Base-by-base conservation (phyloP, 2,113 vertebrate species). In the Cyprinodon brontotheroides region DNA sequence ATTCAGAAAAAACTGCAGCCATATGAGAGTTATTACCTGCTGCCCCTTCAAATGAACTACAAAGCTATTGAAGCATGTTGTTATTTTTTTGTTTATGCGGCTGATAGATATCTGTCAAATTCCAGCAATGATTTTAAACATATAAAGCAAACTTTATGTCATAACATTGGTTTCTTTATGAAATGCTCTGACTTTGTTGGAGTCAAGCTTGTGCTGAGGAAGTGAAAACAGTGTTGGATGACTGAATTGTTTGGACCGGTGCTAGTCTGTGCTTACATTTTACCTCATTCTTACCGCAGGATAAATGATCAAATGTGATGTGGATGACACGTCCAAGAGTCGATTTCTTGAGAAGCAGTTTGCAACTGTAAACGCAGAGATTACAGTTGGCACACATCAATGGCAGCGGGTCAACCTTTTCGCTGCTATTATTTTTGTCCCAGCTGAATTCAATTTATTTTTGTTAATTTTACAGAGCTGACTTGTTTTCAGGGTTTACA, bases 11-110 rank as follows among this genome's bases (percentile, higher is more conserved):
- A 78, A 81, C 79, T 59, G 47, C 60, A 13, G 80, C 72, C 90
- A 90, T 71, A 76, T 92, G 90, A 83, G 68, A 92, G 63, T 61
- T 63, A 90, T 91, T 85, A 86, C 74, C 80, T 89, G 70, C 77
- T 70, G 50, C 41, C 75, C 64, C 41, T 80, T 79, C 47, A 79
- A 75, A 88, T 74, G 61, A 45, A 59, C 37, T 2, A 0, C 61
- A 78, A 75, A 79, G 61, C 82, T 60, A 68, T 63, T 70, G 38
- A 86, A 43, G 68, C 62, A 15, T 81, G 72, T 80, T 78, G 83
- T 45, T 77, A 1, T 61, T 40, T 57, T 70, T 74, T 6, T 79
- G 74, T 74, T 15, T 22, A 48, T 76, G 45, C 59, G 75, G 53
- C 70, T 61, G 38, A 72, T 70, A 61, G 67, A 86, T 79, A 50